Evolutionary conservation across 2,113 vertebrate species (phyloP), one percentile per base, ranked within the genome.

Genomic region (Mesitornis unicolor): DNA sequence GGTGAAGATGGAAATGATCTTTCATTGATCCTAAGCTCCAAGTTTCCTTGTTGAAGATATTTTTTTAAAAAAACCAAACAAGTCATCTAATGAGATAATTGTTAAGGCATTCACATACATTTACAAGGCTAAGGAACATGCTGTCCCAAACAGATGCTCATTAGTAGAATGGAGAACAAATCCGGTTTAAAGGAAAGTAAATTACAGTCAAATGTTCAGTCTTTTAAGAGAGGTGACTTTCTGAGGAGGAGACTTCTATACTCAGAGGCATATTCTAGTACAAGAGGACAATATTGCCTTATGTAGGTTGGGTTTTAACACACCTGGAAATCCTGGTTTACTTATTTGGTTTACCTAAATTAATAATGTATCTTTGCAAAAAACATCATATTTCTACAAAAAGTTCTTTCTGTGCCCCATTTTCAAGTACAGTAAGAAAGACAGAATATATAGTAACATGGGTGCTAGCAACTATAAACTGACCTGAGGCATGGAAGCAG

Each of bases 1-100:
- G 59, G 17, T 74, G 17, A 80, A 85, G 50, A 69, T 38, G 71
- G 29, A 84, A 95, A 94, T 94, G 31, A 65, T 57, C 77, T 96
- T 50, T 69, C 84, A 90, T 69, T 91, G 85, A 89, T 93, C 56
- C 67, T 73, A 76, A 82, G 57, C 38, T 84, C 47, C 51, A 24
- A 22, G 63, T 70, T 93, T 95, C 90, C 67, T 74, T 65, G 45
- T 57, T 84, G 63, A 77, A 93, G 81, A 42, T 20, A 13, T 84
- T 93, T 96, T 83, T 94, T 94, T 89, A 61, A 93, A 87, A 78
- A 77, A 38, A 68, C 36, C 63, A 26, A 28, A 78, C 77, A 69
- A 81, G 29, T 26, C 64, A 24, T 43, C 43, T 91, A 95, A 87
- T 57, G 63, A 80, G 67, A 80, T 80, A 45, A 88, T 94, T 88